These are phyloP conservation scores for Nymphalis c-album DNA, from an alignment of 2,888 invertebrate genomes.

Conservation along the genomic window DNA sequence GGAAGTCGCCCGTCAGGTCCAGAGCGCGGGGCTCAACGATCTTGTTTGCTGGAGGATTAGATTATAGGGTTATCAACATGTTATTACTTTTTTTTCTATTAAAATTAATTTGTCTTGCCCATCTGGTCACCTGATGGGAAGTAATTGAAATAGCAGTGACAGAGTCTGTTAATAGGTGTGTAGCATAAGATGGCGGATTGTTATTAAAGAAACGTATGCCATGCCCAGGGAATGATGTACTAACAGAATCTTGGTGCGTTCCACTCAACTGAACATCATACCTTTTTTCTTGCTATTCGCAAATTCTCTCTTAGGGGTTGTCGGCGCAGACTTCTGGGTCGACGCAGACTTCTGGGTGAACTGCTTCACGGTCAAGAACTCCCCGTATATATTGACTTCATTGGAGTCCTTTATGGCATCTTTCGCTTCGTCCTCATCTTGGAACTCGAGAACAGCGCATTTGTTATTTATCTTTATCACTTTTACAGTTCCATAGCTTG, in stretches of 20 bases:
- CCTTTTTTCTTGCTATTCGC: slow-evolving; percentile 51
- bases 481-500: slow-evolving; percentile 49
- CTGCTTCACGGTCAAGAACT: slow-evolving; percentile 50
- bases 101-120: too few relatives aligned
- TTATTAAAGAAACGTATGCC: neutral
- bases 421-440: slow-evolving; percentile 41
- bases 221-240: too few relatives aligned
- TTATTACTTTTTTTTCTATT: too few relatives aligned
- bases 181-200: neutral
- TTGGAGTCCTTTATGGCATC: slow-evolving; percentile 45
- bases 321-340: slow-evolving; percentile 29
- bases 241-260: neutral
- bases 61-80: too few relatives aligned
- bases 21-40: slow-evolving; percentile 54
- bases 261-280: slow-evolving; percentile 24
- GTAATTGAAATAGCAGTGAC: too few relatives aligned
- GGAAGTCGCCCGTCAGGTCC: slow-evolving; percentile 61
- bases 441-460: slow-evolving; percentile 48
- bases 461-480: slow-evolving; percentile 48
- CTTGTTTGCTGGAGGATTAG: slow-evolving; percentile 36
- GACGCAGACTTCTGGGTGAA: slow-evolving; percentile 39
- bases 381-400: slow-evolving; percentile 58
- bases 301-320: slow-evolving; percentile 45
- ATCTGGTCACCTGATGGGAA: too few relatives aligned
- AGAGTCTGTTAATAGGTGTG: too few relatives aligned